Base-by-base conservation (phyloP, 35 echinoderm and acorn worm genomes). In the Stichopus chloronotus region DNA sequence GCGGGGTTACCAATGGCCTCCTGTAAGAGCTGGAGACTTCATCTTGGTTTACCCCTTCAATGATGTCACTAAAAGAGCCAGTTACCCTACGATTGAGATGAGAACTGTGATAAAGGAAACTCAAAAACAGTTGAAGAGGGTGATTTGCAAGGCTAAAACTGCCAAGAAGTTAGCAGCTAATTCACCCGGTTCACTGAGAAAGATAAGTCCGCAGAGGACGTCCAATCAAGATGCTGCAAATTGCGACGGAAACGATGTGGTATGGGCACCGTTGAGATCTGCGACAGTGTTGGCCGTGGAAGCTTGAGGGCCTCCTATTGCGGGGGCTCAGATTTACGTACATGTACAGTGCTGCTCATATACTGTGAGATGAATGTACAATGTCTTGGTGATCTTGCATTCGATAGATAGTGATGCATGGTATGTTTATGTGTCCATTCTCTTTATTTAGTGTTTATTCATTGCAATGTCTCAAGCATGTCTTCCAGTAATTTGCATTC, bases 31-130 rank as follows among this genome's bases (percentile, higher is more conserved):
- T 24, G 96, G 96, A 16, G 94, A 98, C 56, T 95, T 98, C 90
- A 63, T 93, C 52, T 83, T 98, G 71, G 94, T 92, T 7, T 98
- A 95, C 56, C 96, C 96, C 3, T 95, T 95, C 14, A 98, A 98
- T 57, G 94, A 98, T 8, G 92, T 92, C 16, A 98, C 94, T 71
- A 88, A 90, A 65, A 58, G 94, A 13, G 92, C 96, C n/a, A 93
- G 92, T 56, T 61, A 53, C 53, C 96, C 96, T 53, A 61, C 88
- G 16, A 92, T 98, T 2, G 96, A 98, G 55, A 95, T 98, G 13
- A 76, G 96, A 7, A 90, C 92, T 52, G 72, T 98, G 63, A 95
- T 98, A 17, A 86, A 88, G 76, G 96, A 98, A 94, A 88, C 94
- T 13, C 94, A 98, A 59, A 98, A 98, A 69, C 80, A 92, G 86